These are phyloP conservation scores for Nerophis lumbriciformis DNA, from an alignment of 2,113 vertebrate species.

Conservation along the genomic window DNA sequence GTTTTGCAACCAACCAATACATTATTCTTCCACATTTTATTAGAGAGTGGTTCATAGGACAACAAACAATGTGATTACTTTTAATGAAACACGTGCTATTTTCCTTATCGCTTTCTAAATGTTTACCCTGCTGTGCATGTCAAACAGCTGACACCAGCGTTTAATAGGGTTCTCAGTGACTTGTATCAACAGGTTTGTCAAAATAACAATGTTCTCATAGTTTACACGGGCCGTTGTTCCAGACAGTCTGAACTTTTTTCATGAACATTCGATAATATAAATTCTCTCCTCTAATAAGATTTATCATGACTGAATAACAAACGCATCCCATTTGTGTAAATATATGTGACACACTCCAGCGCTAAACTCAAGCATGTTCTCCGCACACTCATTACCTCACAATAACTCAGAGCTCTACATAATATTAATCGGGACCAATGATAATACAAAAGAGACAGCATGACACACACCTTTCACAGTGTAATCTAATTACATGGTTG, in stretches of 20 bases:
- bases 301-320: slow-evolving; percentile 61
- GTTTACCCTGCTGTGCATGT: slow-evolving; percentile 45
- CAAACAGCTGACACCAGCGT: slow-evolving; percentile 61
- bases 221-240: slow-evolving; percentile 79
- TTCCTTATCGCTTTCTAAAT: slow-evolving; percentile 5
- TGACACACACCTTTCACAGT: slow-evolving; percentile 29
- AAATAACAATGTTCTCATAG: slow-evolving; percentile 80
- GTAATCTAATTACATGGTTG: slow-evolving; percentile 56
- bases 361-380: slow-evolving; percentile 48
- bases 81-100: slow-evolving; percentile 33
- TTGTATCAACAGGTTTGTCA: slow-evolving; percentile 72
- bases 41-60: slow-evolving; percentile 42
- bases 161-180: slow-evolving; percentile 62
- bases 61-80: slow-evolving; percentile 49
- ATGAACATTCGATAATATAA: slow-evolving; percentile 62
- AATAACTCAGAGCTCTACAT: slow-evolving; percentile 58
- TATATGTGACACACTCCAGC: slow-evolving; percentile 57
- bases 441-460: slow-evolving; percentile 47
- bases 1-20: slow-evolving; percentile 41
- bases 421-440: slow-evolving; percentile 50
- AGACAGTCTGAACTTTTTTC: slow-evolving; percentile 71
- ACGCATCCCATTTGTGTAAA: slow-evolving; percentile 55
- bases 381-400: slow-evolving; percentile 28
- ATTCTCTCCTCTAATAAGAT: slow-evolving; percentile 56
- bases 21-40: slow-evolving; percentile 47